Conservation (phyloP, 2,113 vertebrate species). For the Chlamydotis undulata region DNA sequence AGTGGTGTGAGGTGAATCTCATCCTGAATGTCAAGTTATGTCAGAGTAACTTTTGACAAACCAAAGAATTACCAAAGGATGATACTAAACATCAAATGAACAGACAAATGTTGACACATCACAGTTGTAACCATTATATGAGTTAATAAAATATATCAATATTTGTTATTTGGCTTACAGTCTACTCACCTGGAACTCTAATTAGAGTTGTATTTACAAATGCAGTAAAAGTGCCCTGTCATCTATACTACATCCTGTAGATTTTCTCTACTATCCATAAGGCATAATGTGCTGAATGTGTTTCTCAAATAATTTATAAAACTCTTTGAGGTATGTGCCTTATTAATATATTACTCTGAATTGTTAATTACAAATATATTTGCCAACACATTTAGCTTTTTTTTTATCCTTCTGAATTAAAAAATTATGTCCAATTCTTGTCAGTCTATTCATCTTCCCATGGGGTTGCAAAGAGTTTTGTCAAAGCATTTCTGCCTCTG, state of each 20-base stretch:
- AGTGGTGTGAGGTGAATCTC: background rate
- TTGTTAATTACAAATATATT: background rate
- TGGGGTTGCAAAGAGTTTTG: background rate
- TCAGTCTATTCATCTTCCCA: background rate
- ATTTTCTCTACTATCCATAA: background rate
- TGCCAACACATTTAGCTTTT: accelerated
- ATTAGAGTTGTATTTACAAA: background rate
- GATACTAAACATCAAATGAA: background rate
- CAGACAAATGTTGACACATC: background rate
- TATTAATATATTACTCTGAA: background rate
- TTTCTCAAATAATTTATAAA: background rate
- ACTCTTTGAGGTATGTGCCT: background rate
- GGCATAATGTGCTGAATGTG: background rate
- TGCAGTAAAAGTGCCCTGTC: background rate
- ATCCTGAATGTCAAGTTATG: background rate
- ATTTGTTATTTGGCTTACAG: background rate
- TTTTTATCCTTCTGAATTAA: background rate
- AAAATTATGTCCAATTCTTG: background rate
- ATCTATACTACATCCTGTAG: background rate
- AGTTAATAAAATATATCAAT: background rate
- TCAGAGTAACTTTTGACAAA: background rate
- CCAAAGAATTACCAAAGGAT: background rate
- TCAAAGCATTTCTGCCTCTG: background rate
- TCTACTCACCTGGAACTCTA: background rate
- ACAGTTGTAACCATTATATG: background rate